phyloP scores from a whole-genome alignment of 2,888 invertebrate genomes.

The Antheraea assamensis region DNA sequence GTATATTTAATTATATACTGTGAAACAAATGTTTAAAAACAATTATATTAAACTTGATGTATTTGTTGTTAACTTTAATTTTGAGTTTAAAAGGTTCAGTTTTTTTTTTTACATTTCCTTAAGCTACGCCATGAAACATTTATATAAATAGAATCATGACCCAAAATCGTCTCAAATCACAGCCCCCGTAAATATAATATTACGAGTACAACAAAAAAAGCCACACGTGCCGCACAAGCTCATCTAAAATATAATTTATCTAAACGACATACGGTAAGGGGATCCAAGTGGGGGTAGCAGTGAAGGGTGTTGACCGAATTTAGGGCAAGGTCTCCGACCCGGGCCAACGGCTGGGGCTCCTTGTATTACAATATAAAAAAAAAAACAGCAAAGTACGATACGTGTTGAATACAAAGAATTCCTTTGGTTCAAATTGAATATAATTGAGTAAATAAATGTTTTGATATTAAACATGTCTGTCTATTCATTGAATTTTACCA shows the following conservation, averaged over 20 bases:
- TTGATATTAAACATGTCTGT: not conserved
- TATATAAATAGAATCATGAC: not conserved
- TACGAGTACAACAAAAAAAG: conserved; percentile 25
- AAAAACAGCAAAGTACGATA: not conserved
- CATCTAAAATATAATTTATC: conserved; percentile 37
- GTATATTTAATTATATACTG: too few species aligned
- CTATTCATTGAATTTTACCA: too few species aligned
- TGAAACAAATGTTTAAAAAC: too few species aligned
- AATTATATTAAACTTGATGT: not conserved
- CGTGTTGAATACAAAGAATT: not conserved
- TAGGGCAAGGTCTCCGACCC: conserved; percentile 39
- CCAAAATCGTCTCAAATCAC: not conserved
- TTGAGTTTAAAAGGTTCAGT: not conserved
- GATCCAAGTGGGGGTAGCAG: conserved; percentile 25
- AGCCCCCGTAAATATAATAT: conserved; percentile 7
- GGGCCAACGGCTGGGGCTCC: conserved; percentile 18
- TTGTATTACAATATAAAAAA: conserved; percentile 8
- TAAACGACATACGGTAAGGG: conserved; percentile 36
- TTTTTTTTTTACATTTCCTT: not conserved
- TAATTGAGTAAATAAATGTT: not conserved
- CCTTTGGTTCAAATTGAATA: not conserved
- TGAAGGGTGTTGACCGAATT: conserved; percentile 28
- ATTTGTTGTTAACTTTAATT: not conserved
- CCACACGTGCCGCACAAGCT: conserved; percentile 29
- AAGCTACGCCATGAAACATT: not conserved